Evolutionary conservation across 2,113 vertebrate species (phyloP).

Genomic region (Oryctolagus cuniculus): mOryCun1.1 NC_091439.1:100000501-100001000

Average conservation of each 20-base stretch:
- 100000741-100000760: neutral
- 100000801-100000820: neutral
- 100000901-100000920: neutral
- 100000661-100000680: conserved; percentile 33
- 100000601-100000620: conserved; percentile 1
- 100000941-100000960: neutral
- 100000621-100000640: neutral
- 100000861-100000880: conserved; percentile 6
- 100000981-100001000: neutral
- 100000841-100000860: neutral
- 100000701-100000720: neutral
- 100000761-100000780: neutral
- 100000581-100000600: conserved; percentile 16
- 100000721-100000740: neutral
- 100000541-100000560: neutral
- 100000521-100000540: conserved; percentile 12
- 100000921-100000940: neutral
- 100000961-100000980: neutral
- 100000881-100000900: neutral
- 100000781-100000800: neutral
- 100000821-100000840: conserved; percentile 18
- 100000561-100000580: neutral
- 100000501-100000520: neutral
- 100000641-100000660: neutral
- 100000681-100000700: conserved; percentile 26